phyloP scores from a whole-genome alignment of 2,113 vertebrate species.

The Rhinogobius similis region DNA sequence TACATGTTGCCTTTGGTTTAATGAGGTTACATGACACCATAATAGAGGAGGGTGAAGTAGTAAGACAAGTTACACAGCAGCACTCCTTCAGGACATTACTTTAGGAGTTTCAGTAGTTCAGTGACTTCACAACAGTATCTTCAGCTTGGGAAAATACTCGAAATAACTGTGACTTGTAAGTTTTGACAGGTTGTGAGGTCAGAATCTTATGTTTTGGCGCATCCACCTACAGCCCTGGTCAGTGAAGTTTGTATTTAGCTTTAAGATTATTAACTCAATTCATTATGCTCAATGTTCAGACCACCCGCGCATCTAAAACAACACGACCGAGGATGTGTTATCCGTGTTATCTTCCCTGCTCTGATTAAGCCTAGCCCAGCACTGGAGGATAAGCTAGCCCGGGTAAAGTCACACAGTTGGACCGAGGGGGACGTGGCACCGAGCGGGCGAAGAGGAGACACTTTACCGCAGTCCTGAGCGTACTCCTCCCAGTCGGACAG shows the following conservation, averaged over 20 bases:
- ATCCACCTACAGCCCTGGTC: not conserved
- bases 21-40: not conserved
- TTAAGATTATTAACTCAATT: not conserved
- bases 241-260: not conserved
- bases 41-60: not conserved
- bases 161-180: not conserved
- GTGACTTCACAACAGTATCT: not conserved
- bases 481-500: slow-evolving; percentile 81
- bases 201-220: not conserved
- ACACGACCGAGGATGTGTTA: not conserved
- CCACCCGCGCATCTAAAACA: not conserved
- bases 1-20: not conserved
- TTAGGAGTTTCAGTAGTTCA: too few relatives aligned
- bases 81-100: too few relatives aligned
- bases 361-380: slow-evolving; percentile 32
- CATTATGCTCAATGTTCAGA: not conserved
- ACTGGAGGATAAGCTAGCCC: slow-evolving; percentile 28
- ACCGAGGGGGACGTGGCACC: slow-evolving; percentile 71
- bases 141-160: too few relatives aligned
- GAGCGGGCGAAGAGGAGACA: slow-evolving; percentile 24
- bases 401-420: slow-evolving; percentile 45
- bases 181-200: not conserved
- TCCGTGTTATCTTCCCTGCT: not conserved
- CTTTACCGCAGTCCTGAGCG: slow-evolving; percentile 81
- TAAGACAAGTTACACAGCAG: not conserved